Base-by-base conservation (phyloP, 2,888 invertebrate genomes). In the Hirudinaria manillensis region DNA sequence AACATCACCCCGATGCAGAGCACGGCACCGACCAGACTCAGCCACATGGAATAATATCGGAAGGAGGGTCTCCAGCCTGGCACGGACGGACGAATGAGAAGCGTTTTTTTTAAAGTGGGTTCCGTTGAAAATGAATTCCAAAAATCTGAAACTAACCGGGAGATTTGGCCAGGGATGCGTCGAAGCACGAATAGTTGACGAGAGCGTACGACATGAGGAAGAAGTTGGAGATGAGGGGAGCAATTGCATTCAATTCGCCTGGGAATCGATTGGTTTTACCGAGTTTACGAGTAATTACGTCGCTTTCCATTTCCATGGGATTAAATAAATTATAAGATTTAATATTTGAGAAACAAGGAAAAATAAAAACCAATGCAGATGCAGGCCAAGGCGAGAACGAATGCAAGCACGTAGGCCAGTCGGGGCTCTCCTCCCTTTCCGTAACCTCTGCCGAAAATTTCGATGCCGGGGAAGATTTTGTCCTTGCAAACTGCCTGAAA, bases 381-480 rank as follows among this genome's bases (percentile, higher is more conserved):
- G 83, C 96, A 95, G 1, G 90, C 88, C 16, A 91, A 88, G 0
- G 95, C 93, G 21, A 98, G 91, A 78, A 92, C 82, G 85, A 96
- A 96, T 0, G 94, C 93, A 0, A 98, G 89, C 4, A 94, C 89
- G 83, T 98, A 98, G 78, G 95, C 97, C 76, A 95, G 88, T 81
- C 93, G 92, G 0, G 89, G 89, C 79, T 88, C 88, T 75, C 87
- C 87, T 3, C 53, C 36, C 73, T 84, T 85, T 6, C 89, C 88
- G 78, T 86, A 87, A 7, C 88, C 88, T 80, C 87, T 94, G 65
- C 94, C 93, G 87, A 99, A 97, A 86, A 90, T 92, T 29, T 81
- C 81, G 78, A 98, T 89, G 16, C 93, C 93, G 0, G 98, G 98
- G 86, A 97, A 98, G 80, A 98, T 92, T 81, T 91, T 90, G 87